Evolutionary conservation across 2,797 vertebrate species (phyloP), one percentile per base, ranked within the genome.

Genomic region (Acanthurus lineatus): DNA sequence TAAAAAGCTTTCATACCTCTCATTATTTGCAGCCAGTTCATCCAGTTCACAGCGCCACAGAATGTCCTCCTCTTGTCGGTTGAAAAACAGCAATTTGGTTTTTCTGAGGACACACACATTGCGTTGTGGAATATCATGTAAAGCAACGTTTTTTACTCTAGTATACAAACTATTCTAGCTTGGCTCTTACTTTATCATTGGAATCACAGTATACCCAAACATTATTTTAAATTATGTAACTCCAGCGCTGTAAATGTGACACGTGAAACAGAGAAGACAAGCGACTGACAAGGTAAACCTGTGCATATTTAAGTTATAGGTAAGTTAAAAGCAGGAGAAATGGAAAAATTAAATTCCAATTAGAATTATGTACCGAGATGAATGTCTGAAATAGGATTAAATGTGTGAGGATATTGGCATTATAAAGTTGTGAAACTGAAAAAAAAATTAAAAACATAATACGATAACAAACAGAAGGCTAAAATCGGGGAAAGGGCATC

Each of bases 81-180:
- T 99, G 85, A 99, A 98, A 87, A 99, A 98, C 72, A 98, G 94
- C 86, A 99, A 91, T 82, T 95, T 97, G 56, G 86, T 94, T 88
- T 91, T 93, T 88, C 98, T 98, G 89, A 75, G 84, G 90, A 47
- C 20, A 49, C 44, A 60, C 38, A 61, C 15, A 12, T 20, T 5
- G 3, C 16, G 20, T 48, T 17, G 32, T 35, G 32, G 32, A 35
- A 35, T 3, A 35, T 35, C 32, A 35, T 7, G 6, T 35, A 35
- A 6, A 35, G 32, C 32, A 35, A 35, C 1, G 32, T 2, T 35
- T 35, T 35, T 35, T 35, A 35, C 32, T 35, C 32, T 35, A 3
- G 32, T 35, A 35, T 7, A 35, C 32, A 35, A 35, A 35, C 32
- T 7, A 7, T 35, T 35, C 32, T 6, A 35, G 32, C 32, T 35